Evolutionary conservation across 2,797 vertebrate genomes (phyloP), one percentile per base, ranked within the genome.

Genomic region (Enoplosus armatus): DNA sequence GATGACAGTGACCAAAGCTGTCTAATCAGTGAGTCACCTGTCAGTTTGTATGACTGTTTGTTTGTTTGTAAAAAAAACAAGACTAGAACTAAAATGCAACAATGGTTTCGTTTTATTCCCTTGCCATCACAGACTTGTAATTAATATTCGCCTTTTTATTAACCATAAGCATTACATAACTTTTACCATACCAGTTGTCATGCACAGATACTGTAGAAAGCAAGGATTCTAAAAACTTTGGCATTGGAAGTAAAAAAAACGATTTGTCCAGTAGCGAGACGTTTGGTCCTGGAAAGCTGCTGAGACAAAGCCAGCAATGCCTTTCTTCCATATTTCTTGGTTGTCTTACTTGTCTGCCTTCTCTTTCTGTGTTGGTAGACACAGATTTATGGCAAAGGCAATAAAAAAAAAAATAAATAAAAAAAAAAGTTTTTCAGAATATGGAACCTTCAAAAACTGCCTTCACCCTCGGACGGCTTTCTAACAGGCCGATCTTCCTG

Each of bases 241-340:
- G 60, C 35, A 2, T 16, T 58, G 3, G 18, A 35, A 6, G 14
- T 29, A 0, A 48, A 66, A 58, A 22, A 33, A 66, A 29, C 53
- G 29, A 24, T 56, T 63, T 18, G 11, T 48, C 5, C 59, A 51
- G 26, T 35, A 16, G 39, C 11, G 33, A 65, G 37, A 35, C 35
- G 50, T 16, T 69, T 69, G 65, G 66, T 63, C 20, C 64, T 66
- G 65, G 51, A 62, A 58, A 43, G 39, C 45, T 63, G 55, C 54
- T 20, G 33, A 20, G 14, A 31, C 27, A 2, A 24, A 3, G 41
- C 43, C 45, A 11, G 31, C 35, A 2, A 27, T 6, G 39, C 41
- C 35, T 73, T 37, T 51, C 60, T 54, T 74, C 47, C 41, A 58
- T 53, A 39, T 68, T 64, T 71, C 58, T 65, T 31, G 0, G 0